These are phyloP conservation scores for Catostylus mosaicus DNA, from an alignment of 30 jellyfish, hydroid and myxozoan genomes.

Conservation along the genomic window DNA sequence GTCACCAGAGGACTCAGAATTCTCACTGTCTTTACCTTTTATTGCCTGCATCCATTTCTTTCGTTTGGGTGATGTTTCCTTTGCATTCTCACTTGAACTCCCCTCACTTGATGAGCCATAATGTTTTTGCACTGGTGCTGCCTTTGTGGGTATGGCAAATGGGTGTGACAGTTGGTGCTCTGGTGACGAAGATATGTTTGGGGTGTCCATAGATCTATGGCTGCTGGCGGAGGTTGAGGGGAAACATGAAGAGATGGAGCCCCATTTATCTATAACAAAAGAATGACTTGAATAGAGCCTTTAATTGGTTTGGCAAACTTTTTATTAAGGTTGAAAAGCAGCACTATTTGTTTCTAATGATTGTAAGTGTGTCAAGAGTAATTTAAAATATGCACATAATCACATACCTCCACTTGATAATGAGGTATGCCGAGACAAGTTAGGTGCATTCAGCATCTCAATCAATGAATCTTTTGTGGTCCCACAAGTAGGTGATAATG, in stretches of 20 bases:
- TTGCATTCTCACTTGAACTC: conserved; percentile 4
- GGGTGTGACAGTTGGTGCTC: background rate
- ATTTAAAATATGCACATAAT: too few relatives aligned
- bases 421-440: conserved; percentile 5
- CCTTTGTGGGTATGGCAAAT: conserved; percentile 12
- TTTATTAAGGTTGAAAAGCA: too few relatives aligned
- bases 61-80: conserved; percentile 6
- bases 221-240: conserved; percentile 12
- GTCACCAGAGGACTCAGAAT: background rate
- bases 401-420: conserved; percentile 22
- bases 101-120: background rate
- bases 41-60: background rate
- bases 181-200: conserved; percentile 14
- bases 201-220: conserved; percentile 4
- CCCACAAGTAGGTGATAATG: background rate
- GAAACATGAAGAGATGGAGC: conserved; percentile 1
- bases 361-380: too few relatives aligned
- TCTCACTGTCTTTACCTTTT: background rate
- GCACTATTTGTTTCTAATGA: too few relatives aligned
- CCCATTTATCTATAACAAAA: background rate
- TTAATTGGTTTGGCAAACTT: too few relatives aligned
- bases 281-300: too few relatives aligned
- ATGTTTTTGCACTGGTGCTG: conserved; percentile 15
- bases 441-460: background rate
- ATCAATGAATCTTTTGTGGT: background rate